phyloP scores from a whole-genome alignment of 2,797 vertebrate genomes.

The Hippopotamyrus pictus region DNA sequence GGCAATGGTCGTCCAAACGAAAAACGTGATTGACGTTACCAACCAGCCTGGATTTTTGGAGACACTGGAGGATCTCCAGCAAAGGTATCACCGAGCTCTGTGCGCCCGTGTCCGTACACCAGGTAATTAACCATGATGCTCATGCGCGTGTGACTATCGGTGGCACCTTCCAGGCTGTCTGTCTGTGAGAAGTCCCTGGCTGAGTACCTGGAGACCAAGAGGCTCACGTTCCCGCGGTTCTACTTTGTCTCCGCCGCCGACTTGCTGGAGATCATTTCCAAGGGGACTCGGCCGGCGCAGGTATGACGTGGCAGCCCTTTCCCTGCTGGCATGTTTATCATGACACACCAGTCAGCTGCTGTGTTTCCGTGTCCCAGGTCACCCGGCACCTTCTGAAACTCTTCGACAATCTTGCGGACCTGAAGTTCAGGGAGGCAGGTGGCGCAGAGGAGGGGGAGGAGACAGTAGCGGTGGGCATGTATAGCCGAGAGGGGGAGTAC shows the following conservation, averaged over 20 bases:
- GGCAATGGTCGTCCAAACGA: slow-evolving; percentile 55
- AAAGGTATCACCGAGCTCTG: slow-evolving; percentile 41
- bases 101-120: neutral
- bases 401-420: slow-evolving; percentile 67
- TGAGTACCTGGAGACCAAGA: slow-evolving; percentile 66
- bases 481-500: slow-evolving; percentile 67
- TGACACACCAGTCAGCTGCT: neutral
- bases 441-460: slow-evolving; percentile 34
- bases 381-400: slow-evolving; percentile 69
- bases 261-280: slow-evolving; percentile 71
- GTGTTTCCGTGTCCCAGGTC: slow-evolving; percentile 46
- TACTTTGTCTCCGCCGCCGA: slow-evolving; percentile 67
- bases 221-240: slow-evolving; percentile 62
- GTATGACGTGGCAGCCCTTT: slow-evolving; percentile 29
- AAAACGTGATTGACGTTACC: slow-evolving; percentile 66
- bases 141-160: neutral
- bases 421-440: slow-evolving; percentile 58
- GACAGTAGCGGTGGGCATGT: slow-evolving; percentile 60
- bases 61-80: slow-evolving; percentile 63
- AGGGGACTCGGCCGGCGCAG: slow-evolving; percentile 65
- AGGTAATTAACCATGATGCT: neutral
- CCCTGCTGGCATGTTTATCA: neutral
- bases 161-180: slow-evolving; percentile 48
- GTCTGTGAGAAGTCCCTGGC: slow-evolving; percentile 67
- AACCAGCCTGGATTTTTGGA: slow-evolving; percentile 61